Base-by-base conservation (phyloP, 2,797 vertebrate genomes). In the Aldrovandia affinis region DNA sequence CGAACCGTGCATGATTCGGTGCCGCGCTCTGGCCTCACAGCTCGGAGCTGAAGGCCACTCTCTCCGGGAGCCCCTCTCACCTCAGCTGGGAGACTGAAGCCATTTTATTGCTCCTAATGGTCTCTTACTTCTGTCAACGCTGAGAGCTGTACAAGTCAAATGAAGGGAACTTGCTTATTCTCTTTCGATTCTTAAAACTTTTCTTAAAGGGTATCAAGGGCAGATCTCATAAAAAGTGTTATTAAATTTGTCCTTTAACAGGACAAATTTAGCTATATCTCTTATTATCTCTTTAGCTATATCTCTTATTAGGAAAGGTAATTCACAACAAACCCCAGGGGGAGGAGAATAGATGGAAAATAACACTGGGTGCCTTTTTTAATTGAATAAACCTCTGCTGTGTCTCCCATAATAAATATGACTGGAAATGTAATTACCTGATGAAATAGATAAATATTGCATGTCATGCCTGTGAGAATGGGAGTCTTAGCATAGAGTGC, bases 311-410 rank as follows among this genome's bases (percentile, higher is more conserved):
- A 33, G 36, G 15, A 73, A 42, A 73, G 25, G 39, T 25, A 6
- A 36, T 75, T 75, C 44, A 22, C 44, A 75, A 44, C 8, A 44
- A 42, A 75, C 7, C 7, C 18, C 39, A 22, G 39, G 39, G 14
- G 8, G 44, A 75, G 44, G 39, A 20, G 20, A 8, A n/a, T 20
- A 75, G 36, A 20, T 22, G 22, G 4, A 44, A 75, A 22, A 75
- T n/a, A 44, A 75, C 4, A 44, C 33, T 30, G 30, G 33, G 36
- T 42, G 0, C 6, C 39, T 4, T 44, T 15, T 75, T 75, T 75
- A 75, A 75, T 44, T 75, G 70, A 75, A 75, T 75, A 75, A 75
- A 75, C 70, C 39, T 75, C 70, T 75, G 70, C 30, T 44, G 4
- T 9, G 36, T 75, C 39, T 75, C 18, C 39, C 0, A 5, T 22